A percentile compares a stretch with the other conserved stretches of the same genome.
Conservation (phyloP, 92 coral and sea anemone species). For the Bergia puertoricense region DNA sequence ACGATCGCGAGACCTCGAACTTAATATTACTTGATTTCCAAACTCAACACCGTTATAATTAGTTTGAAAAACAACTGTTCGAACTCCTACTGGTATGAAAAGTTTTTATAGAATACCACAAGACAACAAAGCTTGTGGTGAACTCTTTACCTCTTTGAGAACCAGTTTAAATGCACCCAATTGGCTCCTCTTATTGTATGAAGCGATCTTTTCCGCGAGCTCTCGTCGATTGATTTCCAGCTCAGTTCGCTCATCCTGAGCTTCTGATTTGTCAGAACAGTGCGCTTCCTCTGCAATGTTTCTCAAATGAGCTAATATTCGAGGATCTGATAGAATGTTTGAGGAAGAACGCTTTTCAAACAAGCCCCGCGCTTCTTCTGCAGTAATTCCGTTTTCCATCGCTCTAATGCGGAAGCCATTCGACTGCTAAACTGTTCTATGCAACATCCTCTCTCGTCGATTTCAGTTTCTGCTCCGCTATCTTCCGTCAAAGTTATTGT, state of each 20-base stretch:
- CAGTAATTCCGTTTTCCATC: constrained; percentile 78
- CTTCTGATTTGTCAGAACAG: constrained; percentile 69
- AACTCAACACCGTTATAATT: neutral
- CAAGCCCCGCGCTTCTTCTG: constrained; percentile 74
- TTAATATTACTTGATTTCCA: constrained; percentile 2
- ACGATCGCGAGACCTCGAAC: neutral
- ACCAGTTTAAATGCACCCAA: constrained; percentile 91
- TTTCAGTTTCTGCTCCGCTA: constrained; percentile 8
- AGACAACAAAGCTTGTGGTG: constrained; percentile 20
- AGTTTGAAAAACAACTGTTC: neutral
- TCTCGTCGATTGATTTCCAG: constrained; percentile 85
- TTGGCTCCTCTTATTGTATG: constrained; percentile 91
- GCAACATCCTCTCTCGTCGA: constrained; percentile 26
- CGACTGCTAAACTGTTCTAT: constrained; percentile 11
- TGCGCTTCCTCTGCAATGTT: constrained; percentile 99
- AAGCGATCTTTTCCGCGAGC: constrained; percentile 84
- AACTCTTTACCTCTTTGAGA: constrained; percentile 78
- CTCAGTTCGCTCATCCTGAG: constrained; percentile 84
- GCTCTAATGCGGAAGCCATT: constrained; percentile 38
- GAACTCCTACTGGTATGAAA: neutral
- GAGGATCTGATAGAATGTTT: constrained; percentile 90
- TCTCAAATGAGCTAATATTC: constrained; percentile 91
- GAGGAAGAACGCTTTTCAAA: constrained; percentile 95
- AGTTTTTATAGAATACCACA: neutral
- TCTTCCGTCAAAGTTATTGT: constrained; percentile 7